A percentile compares a stretch with the other conserved stretches of the same genome.
These are phyloP conservation scores for Nyctibius bracteatus DNA, from an alignment of 2,113 vertebrate species.

Conservation along the genomic window DNA sequence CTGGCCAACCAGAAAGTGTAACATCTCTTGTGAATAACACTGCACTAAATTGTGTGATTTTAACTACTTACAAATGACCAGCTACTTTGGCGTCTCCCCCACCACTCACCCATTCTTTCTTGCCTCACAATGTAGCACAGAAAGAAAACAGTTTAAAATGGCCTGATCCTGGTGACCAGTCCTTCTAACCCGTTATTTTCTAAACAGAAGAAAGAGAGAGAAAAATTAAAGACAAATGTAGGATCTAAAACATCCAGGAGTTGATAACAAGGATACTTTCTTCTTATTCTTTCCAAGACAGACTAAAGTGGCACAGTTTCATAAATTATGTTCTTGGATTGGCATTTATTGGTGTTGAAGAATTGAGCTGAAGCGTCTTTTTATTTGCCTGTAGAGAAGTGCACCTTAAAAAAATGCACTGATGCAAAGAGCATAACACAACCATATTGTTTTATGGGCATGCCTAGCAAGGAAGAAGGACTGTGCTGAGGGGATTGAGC, in stretches of 20 bases:
- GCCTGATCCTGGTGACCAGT: not conserved
- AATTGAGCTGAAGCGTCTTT: not conserved
- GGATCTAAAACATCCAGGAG: not conserved
- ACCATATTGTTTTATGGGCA: not conserved
- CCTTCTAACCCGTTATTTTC: not conserved
- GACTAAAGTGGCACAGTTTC: not conserved
- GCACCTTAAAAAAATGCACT: not conserved
- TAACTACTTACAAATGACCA: not conserved
- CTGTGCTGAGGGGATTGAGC: not conserved
- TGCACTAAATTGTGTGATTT: not conserved
- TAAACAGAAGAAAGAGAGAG: not conserved
- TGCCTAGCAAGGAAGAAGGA: not conserved
- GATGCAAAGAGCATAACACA: not conserved
- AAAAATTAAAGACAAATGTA: not conserved
- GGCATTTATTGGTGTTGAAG: not conserved
- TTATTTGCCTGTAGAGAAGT: not conserved
- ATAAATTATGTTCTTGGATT: not conserved
- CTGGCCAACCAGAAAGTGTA: not conserved
- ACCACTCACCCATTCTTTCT: not conserved
- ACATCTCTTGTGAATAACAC: not conserved
- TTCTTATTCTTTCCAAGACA: not conserved
- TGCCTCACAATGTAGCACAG: not conserved
- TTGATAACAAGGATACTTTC: not conserved
- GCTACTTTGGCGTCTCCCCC: not conserved
- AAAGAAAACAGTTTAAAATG: not conserved